A percentile compares a stretch with the other conserved stretches of the same genome.
These are phyloP conservation scores for Acrocephalus scirpaceus DNA, from an alignment of 2,797 vertebrate species.

Conservation along the genomic window DNA sequence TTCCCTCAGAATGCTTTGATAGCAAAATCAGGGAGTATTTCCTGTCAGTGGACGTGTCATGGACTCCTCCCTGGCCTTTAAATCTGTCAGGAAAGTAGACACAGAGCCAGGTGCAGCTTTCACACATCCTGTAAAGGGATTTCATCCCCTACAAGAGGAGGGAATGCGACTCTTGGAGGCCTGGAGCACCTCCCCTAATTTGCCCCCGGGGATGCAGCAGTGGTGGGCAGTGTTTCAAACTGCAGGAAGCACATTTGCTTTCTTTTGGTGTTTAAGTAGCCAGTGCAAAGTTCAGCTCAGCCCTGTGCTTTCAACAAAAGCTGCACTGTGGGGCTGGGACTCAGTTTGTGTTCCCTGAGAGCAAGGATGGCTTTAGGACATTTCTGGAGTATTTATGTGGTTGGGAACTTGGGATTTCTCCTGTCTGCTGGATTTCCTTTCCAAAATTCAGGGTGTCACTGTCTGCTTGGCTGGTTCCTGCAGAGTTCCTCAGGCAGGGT, in stretches of 20 bases:
- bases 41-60: slow-evolving; percentile 20
- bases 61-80: slow-evolving; percentile 66
- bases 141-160: slow-evolving; percentile 41
- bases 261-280: slow-evolving; percentile 45
- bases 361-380: background rate
- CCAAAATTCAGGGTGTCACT: background rate
- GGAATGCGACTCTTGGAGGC: slow-evolving; percentile 15
- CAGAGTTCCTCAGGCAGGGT: background rate
- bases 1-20: slow-evolving; percentile 19
- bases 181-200: slow-evolving; percentile 52
- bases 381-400: background rate
- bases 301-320: slow-evolving; percentile 35
- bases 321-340: slow-evolving; percentile 11
- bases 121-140: slow-evolving; percentile 68
- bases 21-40: slow-evolving; percentile 56
- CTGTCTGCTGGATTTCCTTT: slow-evolving; percentile 49
- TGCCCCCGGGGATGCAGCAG: slow-evolving; percentile 25
- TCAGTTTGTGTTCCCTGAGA: slow-evolving; percentile 23
- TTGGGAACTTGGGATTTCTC: slow-evolving; percentile 34
- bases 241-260: slow-evolving; percentile 63
- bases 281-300: slow-evolving; percentile 41
- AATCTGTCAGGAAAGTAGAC: slow-evolving; percentile 61
- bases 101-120: slow-evolving; percentile 61
- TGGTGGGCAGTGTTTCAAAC: slow-evolving; percentile 26
- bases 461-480: background rate